Conservation (phyloP, 2,797 vertebrate species). For the Anguilla megastoma region DNA sequence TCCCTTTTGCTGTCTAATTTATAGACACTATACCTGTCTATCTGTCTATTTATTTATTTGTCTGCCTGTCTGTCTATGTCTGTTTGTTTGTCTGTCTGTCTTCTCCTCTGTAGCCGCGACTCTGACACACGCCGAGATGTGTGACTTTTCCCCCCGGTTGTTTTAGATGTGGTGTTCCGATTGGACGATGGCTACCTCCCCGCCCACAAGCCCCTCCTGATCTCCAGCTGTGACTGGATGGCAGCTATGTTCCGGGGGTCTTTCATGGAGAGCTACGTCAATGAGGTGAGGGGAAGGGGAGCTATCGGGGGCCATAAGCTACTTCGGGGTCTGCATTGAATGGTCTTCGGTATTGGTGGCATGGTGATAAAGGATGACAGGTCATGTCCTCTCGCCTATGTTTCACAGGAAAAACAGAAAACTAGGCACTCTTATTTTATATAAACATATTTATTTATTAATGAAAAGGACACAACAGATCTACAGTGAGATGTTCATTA, state of each 20-base stretch:
- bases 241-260: constrained; percentile 89
- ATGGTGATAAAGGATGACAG: background rate
- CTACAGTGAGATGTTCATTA: background rate
- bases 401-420: background rate
- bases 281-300: constrained; percentile 70
- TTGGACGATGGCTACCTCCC: constrained; percentile 83
- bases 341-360: background rate
- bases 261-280: constrained; percentile 85
- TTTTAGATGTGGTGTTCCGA: constrained; percentile 86
- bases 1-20: constrained; percentile 50
- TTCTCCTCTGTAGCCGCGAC: constrained; percentile 76
- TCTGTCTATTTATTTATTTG: constrained; percentile 34
- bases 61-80: constrained; percentile 60
- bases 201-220: constrained; percentile 87
- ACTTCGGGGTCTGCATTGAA: background rate
- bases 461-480: background rate
- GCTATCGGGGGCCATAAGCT: background rate
- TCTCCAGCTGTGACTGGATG: constrained; percentile 93
- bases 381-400: background rate
- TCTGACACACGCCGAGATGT: constrained; percentile 80
- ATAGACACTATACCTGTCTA: constrained; percentile 29
- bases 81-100: constrained; percentile 51
- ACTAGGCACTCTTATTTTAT: background rate
- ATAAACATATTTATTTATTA: background rate
- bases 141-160: constrained; percentile 61